These are phyloP conservation scores for Drosophila kanekoi DNA, from an alignment of 2,888 invertebrate species.

Conservation along the genomic window DNA sequence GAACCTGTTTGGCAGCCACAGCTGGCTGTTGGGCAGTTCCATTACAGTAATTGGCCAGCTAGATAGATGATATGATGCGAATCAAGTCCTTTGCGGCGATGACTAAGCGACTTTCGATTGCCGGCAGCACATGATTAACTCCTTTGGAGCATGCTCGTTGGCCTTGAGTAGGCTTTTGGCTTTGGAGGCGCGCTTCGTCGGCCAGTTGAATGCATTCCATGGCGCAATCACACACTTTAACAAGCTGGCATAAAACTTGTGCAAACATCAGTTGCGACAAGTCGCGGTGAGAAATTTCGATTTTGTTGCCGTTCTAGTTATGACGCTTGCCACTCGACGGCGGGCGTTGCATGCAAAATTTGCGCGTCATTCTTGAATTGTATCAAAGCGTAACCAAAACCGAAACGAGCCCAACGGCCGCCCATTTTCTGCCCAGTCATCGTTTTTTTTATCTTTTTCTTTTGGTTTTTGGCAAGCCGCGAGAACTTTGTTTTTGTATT, in stretches of 20 bases:
- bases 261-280: constrained; percentile 27
- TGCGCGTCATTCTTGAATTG: constrained; percentile 33
- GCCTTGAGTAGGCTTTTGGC: constrained; percentile 3
- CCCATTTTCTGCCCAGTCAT: constrained; percentile 64
- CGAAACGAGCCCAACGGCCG: constrained; percentile 22
- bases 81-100: constrained; percentile 30
- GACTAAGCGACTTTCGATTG: constrained; percentile 18
- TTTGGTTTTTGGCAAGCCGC: constrained; percentile 28
- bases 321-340: constrained; percentile 25
- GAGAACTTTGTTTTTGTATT: constrained; percentile 23
- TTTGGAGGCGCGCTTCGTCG: constrained; percentile 24
- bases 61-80: constrained; percentile 10
- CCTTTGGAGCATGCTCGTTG: neutral
- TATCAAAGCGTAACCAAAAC: constrained; percentile 21
- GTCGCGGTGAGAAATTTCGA: constrained; percentile 36
- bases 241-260: constrained; percentile 34
- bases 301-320: constrained; percentile 44
- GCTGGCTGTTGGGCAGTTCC: constrained; percentile 11
- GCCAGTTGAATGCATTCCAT: constrained; percentile 20
- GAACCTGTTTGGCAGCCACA: constrained; percentile 32
- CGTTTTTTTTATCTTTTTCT: constrained; percentile 40
- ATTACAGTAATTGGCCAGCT: constrained; percentile 41
- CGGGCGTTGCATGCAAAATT: constrained; percentile 27
- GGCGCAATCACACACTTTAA: constrained; percentile 39
- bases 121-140: constrained; percentile 3